Base-by-base conservation (phyloP, 2,888 invertebrate species). In the Ormyrus pomaceus region DNA sequence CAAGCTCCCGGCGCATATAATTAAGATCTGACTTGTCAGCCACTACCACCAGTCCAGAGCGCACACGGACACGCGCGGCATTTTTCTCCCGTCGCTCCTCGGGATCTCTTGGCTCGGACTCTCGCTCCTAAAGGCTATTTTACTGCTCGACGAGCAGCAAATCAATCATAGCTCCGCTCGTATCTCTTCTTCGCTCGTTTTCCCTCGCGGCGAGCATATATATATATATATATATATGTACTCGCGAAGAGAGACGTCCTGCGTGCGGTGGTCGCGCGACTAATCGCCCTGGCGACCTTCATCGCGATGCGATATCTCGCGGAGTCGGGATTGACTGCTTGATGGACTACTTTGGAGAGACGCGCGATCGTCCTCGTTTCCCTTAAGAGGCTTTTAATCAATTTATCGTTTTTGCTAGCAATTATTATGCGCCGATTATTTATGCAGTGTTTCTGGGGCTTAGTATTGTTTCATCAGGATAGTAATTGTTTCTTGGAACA, bases 11-110 rank as follows among this genome's bases (percentile, higher is more conserved):
- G 46, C 66, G 71, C 72, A 72, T 77, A 59, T 76, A 77, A 80
- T 80, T 80, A 80, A 80, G 72, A 80, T 69, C 56, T 48, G 19
- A 56, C 68, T 56, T 55, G 76, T 76, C 80, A 62, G 70, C 11
- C 61, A 56, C 59, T 8, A 13, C 19, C 19, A 19, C 19, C 2
- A 50, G 2, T n/a, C 45, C 13, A 10, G 13, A 19, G 11, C 11
- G 4, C 2, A 58, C 48, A 59, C 6, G 2, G 34, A 62, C 19
- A 1, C n/a, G 55, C 13, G 48, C 13, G 34, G 5, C 1, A 19
- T 19, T 19, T 19, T 19, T 19, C 1, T 19, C 19, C 19, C 19
- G 19, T 19, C 19, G 19, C 19, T 19, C 19, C 2, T 2, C 19
- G 19, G 19, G 19, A 19, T 13, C 62, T 13, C 5, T n/a, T 13